Conservation (phyloP, 1,140 invertebrate genomes). For the Bombus confusus region DNA sequence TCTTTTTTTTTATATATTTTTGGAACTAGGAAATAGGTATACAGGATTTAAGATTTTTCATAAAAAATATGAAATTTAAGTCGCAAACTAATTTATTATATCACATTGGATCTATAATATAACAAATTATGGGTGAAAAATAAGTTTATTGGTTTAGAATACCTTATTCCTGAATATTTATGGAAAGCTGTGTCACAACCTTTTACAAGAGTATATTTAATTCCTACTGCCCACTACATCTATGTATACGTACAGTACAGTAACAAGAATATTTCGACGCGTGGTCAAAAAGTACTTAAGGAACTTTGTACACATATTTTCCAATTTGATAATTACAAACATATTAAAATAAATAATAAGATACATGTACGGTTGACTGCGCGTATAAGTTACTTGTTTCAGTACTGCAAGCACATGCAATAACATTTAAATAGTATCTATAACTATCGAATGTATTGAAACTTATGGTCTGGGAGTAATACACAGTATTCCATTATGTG, state of each 20-base stretch:
- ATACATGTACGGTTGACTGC: background rate
- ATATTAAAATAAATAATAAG: slow-evolving; percentile 43
- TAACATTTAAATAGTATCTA: slow-evolving; percentile 52
- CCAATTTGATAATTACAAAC: slow-evolving; percentile 1
- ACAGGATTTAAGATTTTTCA: background rate
- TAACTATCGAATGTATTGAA: slow-evolving; percentile 43
- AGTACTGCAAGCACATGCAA: slow-evolving; percentile 46
- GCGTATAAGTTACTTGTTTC: slow-evolving; percentile 26
- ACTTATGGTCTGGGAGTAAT: slow-evolving; percentile 34
- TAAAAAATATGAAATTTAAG: background rate
- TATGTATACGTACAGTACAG: background rate
- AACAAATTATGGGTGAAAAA: slow-evolving; percentile 50
- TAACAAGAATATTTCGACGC: slow-evolving; percentile 1
- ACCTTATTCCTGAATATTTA: slow-evolving; percentile 3
- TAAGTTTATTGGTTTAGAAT: background rate
- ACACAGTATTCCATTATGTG: slow-evolving; percentile 39
- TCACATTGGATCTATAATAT: slow-evolving; percentile 1
- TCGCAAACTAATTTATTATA: slow-evolving; percentile 46
- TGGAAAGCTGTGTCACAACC: slow-evolving; percentile 48
- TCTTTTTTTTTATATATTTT: background rate
- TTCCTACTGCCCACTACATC: background rate
- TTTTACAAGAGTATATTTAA: slow-evolving; percentile 39
- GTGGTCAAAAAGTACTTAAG: background rate
- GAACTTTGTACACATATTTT: slow-evolving; percentile 10
- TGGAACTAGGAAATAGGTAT: background rate